Evolutionary conservation across 2,888 invertebrate genomes (phyloP).

Genomic region (Onchidella celtica): DNA sequence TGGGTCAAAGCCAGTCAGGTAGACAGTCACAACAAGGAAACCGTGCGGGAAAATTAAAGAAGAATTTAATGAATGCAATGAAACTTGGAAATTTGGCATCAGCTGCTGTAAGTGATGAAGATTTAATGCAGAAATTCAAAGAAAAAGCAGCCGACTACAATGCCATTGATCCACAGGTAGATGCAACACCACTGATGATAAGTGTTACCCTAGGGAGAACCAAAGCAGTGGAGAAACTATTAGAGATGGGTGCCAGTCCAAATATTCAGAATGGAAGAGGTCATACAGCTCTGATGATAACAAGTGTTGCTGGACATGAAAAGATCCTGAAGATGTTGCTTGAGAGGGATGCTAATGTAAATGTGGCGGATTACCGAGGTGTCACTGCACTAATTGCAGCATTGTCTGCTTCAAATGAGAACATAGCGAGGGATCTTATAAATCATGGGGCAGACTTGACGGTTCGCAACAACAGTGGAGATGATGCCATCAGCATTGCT

Average conservation of each 20-base stretch:
- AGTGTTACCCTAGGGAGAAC: conserved; percentile 21
- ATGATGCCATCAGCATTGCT: conserved; percentile 22
- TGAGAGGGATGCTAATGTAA: not conserved
- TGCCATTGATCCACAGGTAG: not conserved
- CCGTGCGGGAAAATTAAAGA: too few relatives aligned
- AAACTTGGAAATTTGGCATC: not conserved
- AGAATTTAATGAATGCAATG: too few relatives aligned
- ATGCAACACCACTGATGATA: conserved; percentile 32
- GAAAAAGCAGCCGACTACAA: not conserved
- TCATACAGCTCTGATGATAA: conserved; percentile 19
- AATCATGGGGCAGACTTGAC: conserved; percentile 29
- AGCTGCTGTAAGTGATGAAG: too few relatives aligned
- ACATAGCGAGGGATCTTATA: conserved; percentile 7
- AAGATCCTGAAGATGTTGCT: conserved; percentile 8
- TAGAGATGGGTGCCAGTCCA: not conserved
- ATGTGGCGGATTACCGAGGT: conserved; percentile 17
- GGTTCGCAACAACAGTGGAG: conserved; percentile 21
- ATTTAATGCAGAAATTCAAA: not conserved
- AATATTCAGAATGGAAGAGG: conserved; percentile 2
- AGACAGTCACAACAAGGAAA: too few relatives aligned
- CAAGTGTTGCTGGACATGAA: conserved; percentile 14
- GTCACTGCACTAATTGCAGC: conserved; percentile 14
- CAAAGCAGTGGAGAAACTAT: not conserved
- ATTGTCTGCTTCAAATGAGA: conserved; percentile 9
- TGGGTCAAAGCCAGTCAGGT: not conserved